Evolutionary conservation across 2,113 vertebrate species (phyloP).

Genomic region (Eretmochelys imbricata): DNA sequence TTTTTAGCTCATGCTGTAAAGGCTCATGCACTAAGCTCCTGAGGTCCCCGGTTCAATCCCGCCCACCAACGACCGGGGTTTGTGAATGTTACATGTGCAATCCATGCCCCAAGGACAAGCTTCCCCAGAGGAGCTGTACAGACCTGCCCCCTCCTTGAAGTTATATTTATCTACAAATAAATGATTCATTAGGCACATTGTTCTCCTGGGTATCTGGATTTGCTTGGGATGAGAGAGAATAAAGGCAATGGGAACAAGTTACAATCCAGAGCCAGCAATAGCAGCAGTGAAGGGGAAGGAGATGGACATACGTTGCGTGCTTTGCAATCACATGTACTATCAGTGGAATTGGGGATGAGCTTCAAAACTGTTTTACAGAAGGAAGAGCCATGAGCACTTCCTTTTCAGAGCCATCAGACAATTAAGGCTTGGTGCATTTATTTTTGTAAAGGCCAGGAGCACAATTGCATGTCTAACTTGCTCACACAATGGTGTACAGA

Average conservation of each 20-base stretch:
- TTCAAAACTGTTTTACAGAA: neutral
- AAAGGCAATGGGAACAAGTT: neutral
- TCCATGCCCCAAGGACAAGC: neutral
- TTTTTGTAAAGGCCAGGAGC: neutral
- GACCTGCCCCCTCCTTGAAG: neutral
- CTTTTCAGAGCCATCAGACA: neutral
- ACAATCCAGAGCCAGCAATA: neutral
- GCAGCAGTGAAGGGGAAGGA: constrained; percentile 6
- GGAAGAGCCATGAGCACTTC: neutral
- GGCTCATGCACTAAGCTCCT: too few species aligned
- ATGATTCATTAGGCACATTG: constrained; percentile 7
- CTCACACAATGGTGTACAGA: neutral
- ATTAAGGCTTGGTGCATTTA: neutral
- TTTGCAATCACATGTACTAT: neutral
- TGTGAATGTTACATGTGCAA: neutral
- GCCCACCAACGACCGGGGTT: too few species aligned
- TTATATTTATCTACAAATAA: neutral
- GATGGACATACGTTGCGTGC: neutral
- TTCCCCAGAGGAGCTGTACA: neutral
- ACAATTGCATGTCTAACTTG: neutral
- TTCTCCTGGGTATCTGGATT: neutral
- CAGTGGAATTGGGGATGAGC: rapidly evolving
- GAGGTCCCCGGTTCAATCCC: too few species aligned
- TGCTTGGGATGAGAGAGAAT: neutral
- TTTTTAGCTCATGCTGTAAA: too few species aligned